A percentile compares a stretch with the other conserved stretches of the same genome.
Conservation (phyloP, 2,888 invertebrate genomes). For the Harpalus rufipes region DNA sequence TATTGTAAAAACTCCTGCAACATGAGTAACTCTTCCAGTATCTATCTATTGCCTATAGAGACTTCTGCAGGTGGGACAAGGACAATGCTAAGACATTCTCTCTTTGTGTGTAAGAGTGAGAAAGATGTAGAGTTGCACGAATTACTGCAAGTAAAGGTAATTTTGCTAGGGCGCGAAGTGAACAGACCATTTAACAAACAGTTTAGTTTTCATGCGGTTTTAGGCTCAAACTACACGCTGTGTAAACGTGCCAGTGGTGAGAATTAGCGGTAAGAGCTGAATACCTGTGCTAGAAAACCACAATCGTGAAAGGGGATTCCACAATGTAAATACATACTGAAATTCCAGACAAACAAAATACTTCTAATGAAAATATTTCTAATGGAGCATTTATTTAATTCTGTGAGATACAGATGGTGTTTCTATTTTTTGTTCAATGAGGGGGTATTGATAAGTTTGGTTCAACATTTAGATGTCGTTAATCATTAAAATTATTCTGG, state of each 20-base stretch:
- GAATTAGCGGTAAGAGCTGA: slow-evolving; percentile 67
- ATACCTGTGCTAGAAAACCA: slow-evolving; percentile 43
- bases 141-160: slow-evolving; percentile 60
- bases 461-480: too few relatives aligned
- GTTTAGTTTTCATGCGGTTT: slow-evolving; percentile 66
- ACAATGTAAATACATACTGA: slow-evolving; percentile 41
- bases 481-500: too few relatives aligned
- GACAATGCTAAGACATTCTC: too few relatives aligned
- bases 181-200: slow-evolving; percentile 65
- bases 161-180: slow-evolving; percentile 62
- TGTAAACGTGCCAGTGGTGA: slow-evolving; percentile 66
- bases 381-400: neutral
- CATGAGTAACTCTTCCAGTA: too few relatives aligned
- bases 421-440: too few relatives aligned
- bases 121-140: slow-evolving; percentile 28
- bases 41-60: too few relatives aligned
- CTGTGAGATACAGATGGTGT: too few relatives aligned
- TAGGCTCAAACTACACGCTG: slow-evolving; percentile 65
- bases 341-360: neutral
- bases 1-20: too few relatives aligned
- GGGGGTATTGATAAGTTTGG: too few relatives aligned
- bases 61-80: too few relatives aligned
- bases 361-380: neutral
- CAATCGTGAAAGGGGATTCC: slow-evolving; percentile 45
- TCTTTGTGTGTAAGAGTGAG: neutral